Evolutionary conservation across 2,113 vertebrate species (phyloP).

Genomic region (Pelobates fuscus): DNA sequence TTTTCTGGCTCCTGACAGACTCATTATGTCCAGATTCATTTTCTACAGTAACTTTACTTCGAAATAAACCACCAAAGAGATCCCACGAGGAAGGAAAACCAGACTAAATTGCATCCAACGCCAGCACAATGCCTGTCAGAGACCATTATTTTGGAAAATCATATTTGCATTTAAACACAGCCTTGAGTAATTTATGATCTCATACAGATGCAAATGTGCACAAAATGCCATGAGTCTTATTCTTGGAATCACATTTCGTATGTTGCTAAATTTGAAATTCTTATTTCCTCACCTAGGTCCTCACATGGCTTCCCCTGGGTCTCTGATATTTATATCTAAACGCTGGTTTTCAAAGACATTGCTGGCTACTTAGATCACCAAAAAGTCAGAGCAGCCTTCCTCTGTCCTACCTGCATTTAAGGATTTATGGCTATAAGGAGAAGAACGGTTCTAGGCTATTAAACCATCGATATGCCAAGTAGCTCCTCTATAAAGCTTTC

Average conservation of each 20-base stretch:
- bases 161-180: constrained; percentile 1
- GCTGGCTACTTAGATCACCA: neutral
- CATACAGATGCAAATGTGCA: neutral
- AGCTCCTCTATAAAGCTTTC: no score
- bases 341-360: neutral
- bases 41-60: no score
- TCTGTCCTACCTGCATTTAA: no score
- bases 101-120: neutral
- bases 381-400: no score
- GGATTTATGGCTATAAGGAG: no score
- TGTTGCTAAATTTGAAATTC: neutral
- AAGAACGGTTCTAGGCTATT: no score
- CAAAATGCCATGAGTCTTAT: neutral
- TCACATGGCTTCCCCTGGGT: neutral
- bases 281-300: neutral
- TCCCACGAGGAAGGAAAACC: neutral
- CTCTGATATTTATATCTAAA: neutral
- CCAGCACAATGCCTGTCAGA: neutral
- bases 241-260: neutral
- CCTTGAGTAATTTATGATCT: neutral
- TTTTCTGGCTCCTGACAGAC: no score
- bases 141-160: neutral
- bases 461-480: no score
- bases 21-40: no score
- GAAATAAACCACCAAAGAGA: no score